phyloP scores from a whole-genome alignment of 2,888 invertebrate species.

The Hydropsyche betteni region DNA sequence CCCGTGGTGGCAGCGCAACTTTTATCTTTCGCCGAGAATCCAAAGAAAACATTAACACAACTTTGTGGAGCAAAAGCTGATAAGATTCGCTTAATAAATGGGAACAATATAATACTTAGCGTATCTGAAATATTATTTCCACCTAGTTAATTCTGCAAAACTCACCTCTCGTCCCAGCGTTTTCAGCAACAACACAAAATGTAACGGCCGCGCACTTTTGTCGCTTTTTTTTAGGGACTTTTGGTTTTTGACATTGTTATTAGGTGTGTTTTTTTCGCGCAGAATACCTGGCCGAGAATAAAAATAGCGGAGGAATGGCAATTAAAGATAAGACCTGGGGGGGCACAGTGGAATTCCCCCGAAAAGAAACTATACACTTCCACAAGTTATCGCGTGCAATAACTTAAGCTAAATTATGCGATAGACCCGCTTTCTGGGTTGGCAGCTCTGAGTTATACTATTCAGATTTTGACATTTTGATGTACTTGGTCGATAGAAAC shows the following conservation, averaged over 20 bases:
- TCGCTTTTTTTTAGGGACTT: neutral
- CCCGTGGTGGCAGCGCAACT: slow-evolving; percentile 3
- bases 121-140: slow-evolving; percentile 47
- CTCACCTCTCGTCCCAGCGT: slow-evolving; percentile 31
- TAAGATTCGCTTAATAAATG: slow-evolving; percentile 40
- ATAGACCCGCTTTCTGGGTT: slow-evolving; percentile 20
- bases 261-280: neutral
- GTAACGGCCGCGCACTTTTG: slow-evolving; percentile 18
- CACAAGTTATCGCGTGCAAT: slow-evolving; percentile 36
- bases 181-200: slow-evolving; percentile 36
- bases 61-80: slow-evolving; percentile 35
- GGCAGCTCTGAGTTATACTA: slow-evolving; percentile 20
- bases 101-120: slow-evolving; percentile 43
- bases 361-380: slow-evolving; percentile 38
- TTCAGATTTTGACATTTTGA: slow-evolving; percentile 13
- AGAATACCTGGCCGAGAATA: slow-evolving; percentile 36
- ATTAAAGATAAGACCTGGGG: slow-evolving; percentile 38
- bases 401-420: slow-evolving; percentile 33
- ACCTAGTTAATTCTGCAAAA: slow-evolving; percentile 41
- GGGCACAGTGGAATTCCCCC: slow-evolving; percentile 27
- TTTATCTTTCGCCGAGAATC: slow-evolving; percentile 29
- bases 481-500: no score
- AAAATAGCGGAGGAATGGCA: slow-evolving; percentile 39
- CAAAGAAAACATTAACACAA: slow-evolving; percentile 39
- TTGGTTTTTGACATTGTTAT: slow-evolving; percentile 8